Conservation (phyloP, 2,888 invertebrate genomes). For the Morpho deidamia region DNA sequence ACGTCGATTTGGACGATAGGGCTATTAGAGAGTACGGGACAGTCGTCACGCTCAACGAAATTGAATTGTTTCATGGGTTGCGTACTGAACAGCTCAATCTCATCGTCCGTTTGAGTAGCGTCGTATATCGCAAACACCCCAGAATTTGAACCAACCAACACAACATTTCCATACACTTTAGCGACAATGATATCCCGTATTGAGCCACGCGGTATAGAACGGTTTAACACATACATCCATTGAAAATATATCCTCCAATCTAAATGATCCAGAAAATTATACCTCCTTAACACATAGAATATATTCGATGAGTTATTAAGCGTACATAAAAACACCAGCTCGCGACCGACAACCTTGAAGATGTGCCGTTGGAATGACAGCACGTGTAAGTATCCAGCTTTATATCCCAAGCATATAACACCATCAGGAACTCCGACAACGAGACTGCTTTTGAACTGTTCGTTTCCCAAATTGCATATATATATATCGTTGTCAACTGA, state of each 20-base stretch:
- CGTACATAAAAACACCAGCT: slow-evolving; percentile 28
- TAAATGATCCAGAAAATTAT: slow-evolving; percentile 49
- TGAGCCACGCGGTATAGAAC: slow-evolving; percentile 40
- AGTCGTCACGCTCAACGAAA: slow-evolving; percentile 48
- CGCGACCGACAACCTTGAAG: slow-evolving; percentile 31
- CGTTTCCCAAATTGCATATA: slow-evolving; percentile 30
- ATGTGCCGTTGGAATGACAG: slow-evolving; percentile 45
- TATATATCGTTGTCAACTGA: slow-evolving; percentile 41
- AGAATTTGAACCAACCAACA: slow-evolving; percentile 54
- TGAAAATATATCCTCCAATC: slow-evolving; percentile 54
- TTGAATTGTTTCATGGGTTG: slow-evolving; percentile 52
- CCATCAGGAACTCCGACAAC: slow-evolving; percentile 32
- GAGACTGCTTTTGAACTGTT: slow-evolving; percentile 22
- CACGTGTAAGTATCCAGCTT: slow-evolving; percentile 33
- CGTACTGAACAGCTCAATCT: slow-evolving; percentile 45
- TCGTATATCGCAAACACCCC: slow-evolving; percentile 55
- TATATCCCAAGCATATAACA: slow-evolving; percentile 44
- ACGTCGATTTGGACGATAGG: slow-evolving; percentile 56
- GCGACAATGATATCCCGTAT: slow-evolving; percentile 45
- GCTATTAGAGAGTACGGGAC: slow-evolving; percentile 46
- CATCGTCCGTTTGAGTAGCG: slow-evolving; percentile 39
- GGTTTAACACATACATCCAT: slow-evolving; percentile 46
- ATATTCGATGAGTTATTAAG: slow-evolving; percentile 37
- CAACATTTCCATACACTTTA: slow-evolving; percentile 48
- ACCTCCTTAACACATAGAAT: slow-evolving; percentile 34